Evolutionary conservation across 92 coral and sea anemone genomes (phyloP), one percentile per base, ranked within the genome.

Genomic region (Parazoanthus darwini): DNA sequence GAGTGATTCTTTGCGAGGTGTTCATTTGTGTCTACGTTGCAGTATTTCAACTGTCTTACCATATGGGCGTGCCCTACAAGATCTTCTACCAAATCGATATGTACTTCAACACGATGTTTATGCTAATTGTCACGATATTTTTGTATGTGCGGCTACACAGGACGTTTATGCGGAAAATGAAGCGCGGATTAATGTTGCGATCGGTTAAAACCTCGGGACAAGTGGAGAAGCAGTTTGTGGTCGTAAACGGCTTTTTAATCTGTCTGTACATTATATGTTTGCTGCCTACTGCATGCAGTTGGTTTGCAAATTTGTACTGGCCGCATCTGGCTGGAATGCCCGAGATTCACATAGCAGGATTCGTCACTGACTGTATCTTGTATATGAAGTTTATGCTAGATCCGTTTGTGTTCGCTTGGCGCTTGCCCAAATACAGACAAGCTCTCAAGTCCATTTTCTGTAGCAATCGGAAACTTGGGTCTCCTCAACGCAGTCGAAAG

Each of bases 331-430:
- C 67, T 1, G 20, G 54, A 65, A 44, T 39, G 9, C 76, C 86
- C 2, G 74, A 43, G 77, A 65, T 39, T 48, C 23, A 38, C 77
- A 82, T 82, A 42, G 86, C 77, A 39, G 86, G 50, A 5, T 82
- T 82, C 13, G 43, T 67, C 58, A 82, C 86, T 6, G 86, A 82
- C 50, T 43, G 37, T 5, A 39, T 82, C 37, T 46, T 82, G 35
- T 82, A 82, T 42, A 9, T 82, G 77, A 82, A 82, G 86, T 82
- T 82, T 23, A 66, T 82, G 77, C 59, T 82, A 37, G 86, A 82
- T 43, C 86, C 86, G 14, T 82, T 82, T 82, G 86, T 82, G 38
- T 67, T 82, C 11, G 86, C 86, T 65, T 66, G 86, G 86, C 72
- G 86, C 46, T 29, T 82, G 33, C 86, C 86, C 6, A 82, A 82